A percentile compares a stretch with the other conserved stretches of the same genome.
Conservation (phyloP, 2,113 vertebrate genomes). For the Ciconia maguari region DNA sequence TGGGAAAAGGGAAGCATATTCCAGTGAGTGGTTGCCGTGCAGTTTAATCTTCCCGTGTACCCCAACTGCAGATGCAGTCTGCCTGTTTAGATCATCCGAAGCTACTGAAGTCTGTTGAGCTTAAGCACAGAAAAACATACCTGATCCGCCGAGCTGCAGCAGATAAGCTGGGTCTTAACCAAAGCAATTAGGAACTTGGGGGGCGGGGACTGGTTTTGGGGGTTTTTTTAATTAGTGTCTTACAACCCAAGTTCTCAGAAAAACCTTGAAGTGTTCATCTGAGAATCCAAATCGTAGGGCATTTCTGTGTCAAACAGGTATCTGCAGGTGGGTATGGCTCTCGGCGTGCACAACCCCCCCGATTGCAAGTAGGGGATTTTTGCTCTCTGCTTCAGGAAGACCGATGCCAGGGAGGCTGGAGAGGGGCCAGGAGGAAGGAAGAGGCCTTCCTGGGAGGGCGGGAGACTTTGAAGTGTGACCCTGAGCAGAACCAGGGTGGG, state of each 20-base stretch:
- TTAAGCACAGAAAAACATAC: not conserved
- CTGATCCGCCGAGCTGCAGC: not conserved
- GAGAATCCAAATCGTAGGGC: not conserved
- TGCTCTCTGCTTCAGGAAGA: not conserved
- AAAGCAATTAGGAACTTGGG: not conserved
- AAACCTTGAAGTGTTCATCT: not conserved
- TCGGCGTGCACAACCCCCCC: not conserved
- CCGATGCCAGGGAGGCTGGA: not conserved
- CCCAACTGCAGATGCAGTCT: not conserved
- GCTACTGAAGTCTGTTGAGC: not conserved
- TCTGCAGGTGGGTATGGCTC: constrained; percentile 2
- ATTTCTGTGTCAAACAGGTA: not conserved
- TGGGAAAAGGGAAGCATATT: not conserved
- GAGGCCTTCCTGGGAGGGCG: rapidly evolving
- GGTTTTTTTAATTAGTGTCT: not conserved
- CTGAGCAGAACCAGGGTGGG: not conserved
- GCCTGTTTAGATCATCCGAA: not conserved
- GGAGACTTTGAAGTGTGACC: not conserved
- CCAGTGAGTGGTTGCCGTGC: not conserved
- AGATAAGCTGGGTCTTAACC: not conserved
- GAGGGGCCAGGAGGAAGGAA: constrained; percentile 39
- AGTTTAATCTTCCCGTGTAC: not conserved
- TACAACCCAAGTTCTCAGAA: not conserved
- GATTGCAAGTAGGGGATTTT: constrained; percentile 3
- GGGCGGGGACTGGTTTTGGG: not conserved